Evolutionary conservation across 2,113 vertebrate species (phyloP), one percentile per base, ranked within the genome.

Genomic region (Nettapus auritus): DNA sequence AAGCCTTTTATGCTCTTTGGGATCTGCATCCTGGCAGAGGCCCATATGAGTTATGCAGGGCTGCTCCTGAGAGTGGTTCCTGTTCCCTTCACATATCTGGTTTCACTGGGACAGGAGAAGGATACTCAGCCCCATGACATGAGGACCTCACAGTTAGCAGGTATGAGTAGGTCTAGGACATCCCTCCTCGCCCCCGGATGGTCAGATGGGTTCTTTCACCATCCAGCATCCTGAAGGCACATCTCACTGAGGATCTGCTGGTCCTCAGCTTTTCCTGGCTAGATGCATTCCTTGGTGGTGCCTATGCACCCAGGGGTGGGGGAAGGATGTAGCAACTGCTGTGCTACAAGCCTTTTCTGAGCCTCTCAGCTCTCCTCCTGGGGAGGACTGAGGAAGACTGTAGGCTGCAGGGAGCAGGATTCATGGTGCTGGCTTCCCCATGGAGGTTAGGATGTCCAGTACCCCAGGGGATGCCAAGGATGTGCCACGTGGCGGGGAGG

Each of bases 401-500:
- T 8, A 4, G 42, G 23, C 26, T 21, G 40, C 40, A 28, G 78
- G 74, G 59, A 57, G 18, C 3, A 5, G 40, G 36, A 31, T 29
- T 11, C 67, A 23, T 1, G 4, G 46, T 48, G 46, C 46, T 48
- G 20, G 33, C 18, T 50, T 22, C 17, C n/a, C 62, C 1, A 2
- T 3, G 28, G 19, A 17, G n/a, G 3, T 33, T 22, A 3, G 55
- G 85, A 21, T 34, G 26, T 63, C 53, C 1, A 0, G 7, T 15
- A 66, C 40, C 60, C 8, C 10, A 23, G 13, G 8, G 38, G 78
- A 13, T 19, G 60, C 74, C 19, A 71, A 50, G 86, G 33, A 44
- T 0, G 40, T 20, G n/a, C 44, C 34, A 4, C 2, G 1, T 33
- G 7, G 6, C 5, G 3, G 5, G 2, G 5, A 71, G 69, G 22